Conservation (phyloP, 2,113 vertebrate genomes). For the Mesocricetus auratus region DNA sequence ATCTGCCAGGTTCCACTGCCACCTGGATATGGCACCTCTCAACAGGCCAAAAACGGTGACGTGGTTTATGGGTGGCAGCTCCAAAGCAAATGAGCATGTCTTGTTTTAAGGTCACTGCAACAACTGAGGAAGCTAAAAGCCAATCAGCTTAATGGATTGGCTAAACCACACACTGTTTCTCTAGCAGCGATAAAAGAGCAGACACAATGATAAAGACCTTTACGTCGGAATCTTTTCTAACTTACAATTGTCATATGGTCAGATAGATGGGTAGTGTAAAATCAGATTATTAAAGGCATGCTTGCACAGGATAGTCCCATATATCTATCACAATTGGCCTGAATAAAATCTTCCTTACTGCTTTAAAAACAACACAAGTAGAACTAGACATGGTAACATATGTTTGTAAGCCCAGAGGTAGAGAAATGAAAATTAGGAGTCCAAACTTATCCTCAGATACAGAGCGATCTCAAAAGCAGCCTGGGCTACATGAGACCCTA, state of each 20-base stretch:
- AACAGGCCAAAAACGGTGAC: background rate
- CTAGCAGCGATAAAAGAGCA: background rate
- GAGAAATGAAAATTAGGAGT: background rate
- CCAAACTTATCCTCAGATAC: background rate
- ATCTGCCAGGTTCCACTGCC: background rate
- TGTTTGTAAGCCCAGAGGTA: background rate
- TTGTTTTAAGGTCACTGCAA: background rate
- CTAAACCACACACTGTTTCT: background rate
- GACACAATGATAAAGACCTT: background rate
- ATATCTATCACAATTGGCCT: background rate
- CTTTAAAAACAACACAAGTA: background rate
- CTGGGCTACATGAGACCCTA: background rate
- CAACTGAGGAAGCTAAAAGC: background rate
- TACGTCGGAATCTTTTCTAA: background rate
- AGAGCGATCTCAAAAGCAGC: background rate
- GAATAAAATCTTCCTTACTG: background rate
- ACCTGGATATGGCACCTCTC: background rate
- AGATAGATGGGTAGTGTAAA: background rate
- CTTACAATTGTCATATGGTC: background rate
- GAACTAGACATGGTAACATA: background rate
- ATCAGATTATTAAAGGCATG: background rate
- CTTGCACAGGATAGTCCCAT: background rate
- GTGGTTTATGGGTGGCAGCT: background rate
- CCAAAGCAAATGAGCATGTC: background rate
- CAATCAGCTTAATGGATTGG: background rate